These are phyloP conservation scores for Calyptomena viridis DNA, from an alignment of 2,113 vertebrate species.

Conservation along the genomic window DNA sequence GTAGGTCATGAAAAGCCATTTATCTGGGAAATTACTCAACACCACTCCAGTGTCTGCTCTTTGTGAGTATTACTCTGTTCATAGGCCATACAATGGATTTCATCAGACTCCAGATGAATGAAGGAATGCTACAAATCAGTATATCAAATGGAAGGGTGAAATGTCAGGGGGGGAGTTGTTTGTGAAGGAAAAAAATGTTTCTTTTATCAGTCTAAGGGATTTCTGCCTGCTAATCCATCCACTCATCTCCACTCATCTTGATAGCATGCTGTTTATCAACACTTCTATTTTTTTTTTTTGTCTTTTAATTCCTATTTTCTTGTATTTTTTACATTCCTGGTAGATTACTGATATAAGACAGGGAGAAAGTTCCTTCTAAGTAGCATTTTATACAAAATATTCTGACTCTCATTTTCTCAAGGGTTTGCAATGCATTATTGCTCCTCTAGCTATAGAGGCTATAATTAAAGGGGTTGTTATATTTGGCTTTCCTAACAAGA, in stretches of 20 bases:
- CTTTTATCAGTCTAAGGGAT: background rate
- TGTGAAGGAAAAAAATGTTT: background rate
- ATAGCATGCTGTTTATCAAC: background rate
- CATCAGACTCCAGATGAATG: background rate
- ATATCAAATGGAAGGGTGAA: background rate
- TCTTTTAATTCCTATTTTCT: background rate
- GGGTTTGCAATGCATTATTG: background rate
- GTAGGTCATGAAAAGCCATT: background rate
- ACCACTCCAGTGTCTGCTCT: background rate
- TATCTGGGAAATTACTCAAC: background rate
- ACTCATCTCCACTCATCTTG: background rate
- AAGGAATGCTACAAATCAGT: background rate
- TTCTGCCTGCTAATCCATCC: background rate
- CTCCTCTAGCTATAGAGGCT: background rate
- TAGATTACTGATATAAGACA: background rate
- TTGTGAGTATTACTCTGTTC: background rate
- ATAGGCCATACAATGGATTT: background rate
- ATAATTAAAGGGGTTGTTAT: background rate
- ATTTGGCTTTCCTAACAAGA: slow-evolving; percentile 24
- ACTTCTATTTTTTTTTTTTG: rapidly evolving
- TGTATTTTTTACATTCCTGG: background rate
- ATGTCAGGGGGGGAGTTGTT: background rate
- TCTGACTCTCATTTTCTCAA: background rate
- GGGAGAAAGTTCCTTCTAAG: background rate
- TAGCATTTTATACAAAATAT: background rate